Evolutionary conservation across 2,113 vertebrate genomes (phyloP), one percentile per base, ranked within the genome.

Genomic region (Pangasianodon gigas): DNA sequence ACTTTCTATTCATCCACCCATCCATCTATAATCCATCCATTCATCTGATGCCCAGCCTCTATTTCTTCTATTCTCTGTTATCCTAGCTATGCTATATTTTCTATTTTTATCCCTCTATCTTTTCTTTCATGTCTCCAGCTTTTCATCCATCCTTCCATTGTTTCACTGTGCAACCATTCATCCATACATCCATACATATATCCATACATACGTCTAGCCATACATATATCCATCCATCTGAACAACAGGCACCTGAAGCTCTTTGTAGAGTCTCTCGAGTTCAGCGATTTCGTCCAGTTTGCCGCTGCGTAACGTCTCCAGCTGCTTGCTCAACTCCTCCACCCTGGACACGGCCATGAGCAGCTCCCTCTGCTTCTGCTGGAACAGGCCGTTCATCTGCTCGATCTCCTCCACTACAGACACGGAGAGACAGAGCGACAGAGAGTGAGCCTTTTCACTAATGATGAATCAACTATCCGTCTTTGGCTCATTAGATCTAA

Each of bases 331-430:
- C 79, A 99, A 96, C 84, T 98, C 97, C 90, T 99, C 98, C 29
- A 98, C 98, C 90, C 97, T 96, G 0, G 97, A 96, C 91, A 96
- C 96, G 0, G 98, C 98, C 90, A 96, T 94, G 90, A 98, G 95
- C 81, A 99, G 96, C 94, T 99, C 98, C 86, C 96, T 95, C 95
- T 99, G 98, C 94, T 99, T 99, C 92, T 97, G 97, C 96, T 98
- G 97, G 96, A 99, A 98, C 94, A 99, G 92, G 32, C 96, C 95
- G 85, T 96, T 98, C 97, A 99, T 97, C 96, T 98, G 97, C 90
- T 98, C 97, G 67, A 99, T 97, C 94, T 99, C 98, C 93, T 98
- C 98, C 97, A 98, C 98, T 99, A 56, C 37, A 88, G 41, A 60
- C 3, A 48, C 24, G 41, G 89, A 93, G 90, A 90, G 92, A 92